Conservation (phyloP, 2,113 vertebrate genomes). For the Carassius auratus region DNA sequence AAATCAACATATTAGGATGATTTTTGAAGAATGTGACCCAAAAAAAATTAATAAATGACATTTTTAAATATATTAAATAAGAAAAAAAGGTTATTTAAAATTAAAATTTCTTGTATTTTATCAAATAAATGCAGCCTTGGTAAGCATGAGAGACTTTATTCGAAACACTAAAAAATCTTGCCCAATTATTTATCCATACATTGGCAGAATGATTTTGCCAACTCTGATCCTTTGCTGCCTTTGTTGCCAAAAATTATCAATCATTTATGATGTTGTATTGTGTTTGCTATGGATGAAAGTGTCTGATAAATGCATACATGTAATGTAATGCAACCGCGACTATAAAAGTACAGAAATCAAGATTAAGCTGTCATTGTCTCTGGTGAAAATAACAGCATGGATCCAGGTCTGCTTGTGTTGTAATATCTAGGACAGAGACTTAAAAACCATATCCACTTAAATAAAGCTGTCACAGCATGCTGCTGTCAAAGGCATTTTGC, state of each 20-base stretch:
- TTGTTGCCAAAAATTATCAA: not conserved
- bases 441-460: slow-evolving; percentile 20
- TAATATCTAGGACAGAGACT: slow-evolving; percentile 34
- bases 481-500: slow-evolving; percentile 20
- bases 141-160: too few relatives aligned
- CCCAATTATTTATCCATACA: too few relatives aligned
- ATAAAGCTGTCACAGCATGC: slow-evolving; percentile 28
- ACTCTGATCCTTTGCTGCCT: too few relatives aligned
- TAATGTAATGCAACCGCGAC: not conserved
- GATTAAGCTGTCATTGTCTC: slow-evolving; percentile 7
- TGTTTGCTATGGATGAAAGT: not conserved
- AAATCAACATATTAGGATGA: not conserved
- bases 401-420: slow-evolving; percentile 31
- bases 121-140: too few relatives aligned
- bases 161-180: too few relatives aligned
- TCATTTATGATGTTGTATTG: not conserved
- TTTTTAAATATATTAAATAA: too few relatives aligned
- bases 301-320: not conserved
- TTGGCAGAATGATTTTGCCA: too few relatives aligned
- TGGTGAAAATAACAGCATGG: not conserved
- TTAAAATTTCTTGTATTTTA: too few relatives aligned
- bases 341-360: not conserved
- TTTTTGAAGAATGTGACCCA: not conserved
- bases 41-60: too few relatives aligned
- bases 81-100: too few relatives aligned